These are phyloP conservation scores for Doryteuthis pealeii DNA, from an alignment of 1,140 invertebrate species.

Conservation along the genomic window DNA sequence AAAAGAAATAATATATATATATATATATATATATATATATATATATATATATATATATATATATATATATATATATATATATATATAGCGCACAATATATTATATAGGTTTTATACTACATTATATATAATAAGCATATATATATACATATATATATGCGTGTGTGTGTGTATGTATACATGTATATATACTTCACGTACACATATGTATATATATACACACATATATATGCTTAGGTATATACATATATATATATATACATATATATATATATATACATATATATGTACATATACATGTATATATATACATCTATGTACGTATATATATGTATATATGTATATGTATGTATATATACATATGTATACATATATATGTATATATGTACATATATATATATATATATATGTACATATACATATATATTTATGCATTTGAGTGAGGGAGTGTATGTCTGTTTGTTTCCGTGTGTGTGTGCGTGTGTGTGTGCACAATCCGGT, in stretches of 20 bases:
- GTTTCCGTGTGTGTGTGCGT: too few species aligned
- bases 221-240: background rate
- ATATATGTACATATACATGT: background rate
- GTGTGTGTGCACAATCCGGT: too few species aligned
- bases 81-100: background rate
- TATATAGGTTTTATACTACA: too few species aligned
- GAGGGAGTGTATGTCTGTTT: too few species aligned
- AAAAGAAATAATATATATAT: too few species aligned
- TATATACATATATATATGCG: background rate
- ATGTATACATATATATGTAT: background rate
- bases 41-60: background rate
- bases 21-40: too few species aligned
- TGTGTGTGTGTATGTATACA: background rate
- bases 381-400: background rate
- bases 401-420: background rate
- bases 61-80: conserved; percentile 6
- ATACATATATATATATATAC: background rate
- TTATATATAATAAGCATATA: too few species aligned
- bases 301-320: background rate
- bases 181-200: background rate
- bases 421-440: background rate
- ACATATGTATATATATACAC: background rate
- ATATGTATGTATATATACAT: background rate
- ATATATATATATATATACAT: background rate
- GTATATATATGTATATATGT: background rate